Conservation (phyloP, 1,140 invertebrate species). For the Lycorma delicatula region DNA sequence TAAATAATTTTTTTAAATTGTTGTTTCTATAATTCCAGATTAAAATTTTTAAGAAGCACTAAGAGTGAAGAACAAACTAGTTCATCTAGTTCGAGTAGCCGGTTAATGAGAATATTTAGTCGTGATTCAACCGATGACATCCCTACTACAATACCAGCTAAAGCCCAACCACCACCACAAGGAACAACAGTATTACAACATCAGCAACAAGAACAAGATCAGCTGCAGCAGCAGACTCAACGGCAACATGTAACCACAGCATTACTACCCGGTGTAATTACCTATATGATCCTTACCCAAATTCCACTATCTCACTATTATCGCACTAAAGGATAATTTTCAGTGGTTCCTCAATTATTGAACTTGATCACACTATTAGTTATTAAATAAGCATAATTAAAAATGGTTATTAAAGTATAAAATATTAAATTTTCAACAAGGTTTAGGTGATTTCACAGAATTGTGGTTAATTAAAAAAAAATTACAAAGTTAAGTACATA, state of each 20-base stretch:
- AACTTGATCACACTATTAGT: too few relatives aligned
- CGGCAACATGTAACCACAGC: background rate
- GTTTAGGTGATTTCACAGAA: too few relatives aligned
- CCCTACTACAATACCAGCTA: slow-evolving; percentile 22
- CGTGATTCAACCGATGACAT: slow-evolving; percentile 24
- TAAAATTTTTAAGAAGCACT: slow-evolving; percentile 26
- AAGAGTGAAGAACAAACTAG: slow-evolving; percentile 28
- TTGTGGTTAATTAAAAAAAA: too few relatives aligned
- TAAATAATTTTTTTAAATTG: background rate
- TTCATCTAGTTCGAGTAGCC: slow-evolving; percentile 15
- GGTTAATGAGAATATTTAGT: slow-evolving; percentile 23
- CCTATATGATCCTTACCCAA: background rate
- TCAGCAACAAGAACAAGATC: slow-evolving; percentile 12
- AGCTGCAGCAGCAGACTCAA: background rate
- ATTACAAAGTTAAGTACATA: too few relatives aligned
- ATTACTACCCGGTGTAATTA: background rate
- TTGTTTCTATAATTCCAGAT: too few relatives aligned
- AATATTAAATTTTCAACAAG: too few relatives aligned
- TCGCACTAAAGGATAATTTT: background rate
- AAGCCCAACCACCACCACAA: background rate
- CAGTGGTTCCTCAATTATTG: too few relatives aligned
- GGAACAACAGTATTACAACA: slow-evolving; percentile 11
- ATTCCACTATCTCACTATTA: background rate
- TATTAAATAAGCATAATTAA: too few relatives aligned
- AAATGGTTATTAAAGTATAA: too few relatives aligned